Evolutionary conservation across 2,113 vertebrate species (phyloP).

Genomic region (Onychostruthus taczanowskii): DNA sequence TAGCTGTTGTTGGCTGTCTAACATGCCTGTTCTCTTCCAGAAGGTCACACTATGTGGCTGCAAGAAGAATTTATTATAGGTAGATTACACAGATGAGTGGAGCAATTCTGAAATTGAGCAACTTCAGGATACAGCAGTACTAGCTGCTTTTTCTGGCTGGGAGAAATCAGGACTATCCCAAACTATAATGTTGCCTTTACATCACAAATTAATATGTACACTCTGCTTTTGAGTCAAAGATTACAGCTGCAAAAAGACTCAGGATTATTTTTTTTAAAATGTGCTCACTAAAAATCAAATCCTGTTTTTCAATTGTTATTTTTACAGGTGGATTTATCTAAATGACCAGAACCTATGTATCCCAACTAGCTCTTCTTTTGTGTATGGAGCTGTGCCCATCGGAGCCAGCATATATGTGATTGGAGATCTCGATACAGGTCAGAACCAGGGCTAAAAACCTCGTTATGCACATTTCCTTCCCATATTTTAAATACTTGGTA

Average conservation of each 20-base stretch:
- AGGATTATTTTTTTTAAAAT: neutral
- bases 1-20: neutral
- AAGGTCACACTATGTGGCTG: neutral
- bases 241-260: neutral
- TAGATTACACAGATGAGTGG: neutral
- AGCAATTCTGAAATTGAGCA: neutral
- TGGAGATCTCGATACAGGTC: conserved; percentile 96
- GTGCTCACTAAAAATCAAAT: neutral
- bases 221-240: neutral
- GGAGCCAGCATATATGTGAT: conserved; percentile 97
- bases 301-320: neutral
- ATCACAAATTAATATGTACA: neutral
- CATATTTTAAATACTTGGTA: neutral
- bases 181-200: neutral
- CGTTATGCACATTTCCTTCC: neutral
- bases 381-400: conserved; percentile 93
- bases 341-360: conserved; percentile 94
- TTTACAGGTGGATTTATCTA: conserved; percentile 91
- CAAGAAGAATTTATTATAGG: neutral
- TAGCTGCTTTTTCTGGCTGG: neutral
- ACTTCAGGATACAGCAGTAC: neutral
- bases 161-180: neutral
- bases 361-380: conserved; percentile 93
- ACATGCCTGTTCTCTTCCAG: neutral
- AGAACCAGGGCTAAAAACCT: neutral